These are phyloP conservation scores for Mycteria americana DNA, from an alignment of 2,797 vertebrate genomes.

Conservation along the genomic window DNA sequence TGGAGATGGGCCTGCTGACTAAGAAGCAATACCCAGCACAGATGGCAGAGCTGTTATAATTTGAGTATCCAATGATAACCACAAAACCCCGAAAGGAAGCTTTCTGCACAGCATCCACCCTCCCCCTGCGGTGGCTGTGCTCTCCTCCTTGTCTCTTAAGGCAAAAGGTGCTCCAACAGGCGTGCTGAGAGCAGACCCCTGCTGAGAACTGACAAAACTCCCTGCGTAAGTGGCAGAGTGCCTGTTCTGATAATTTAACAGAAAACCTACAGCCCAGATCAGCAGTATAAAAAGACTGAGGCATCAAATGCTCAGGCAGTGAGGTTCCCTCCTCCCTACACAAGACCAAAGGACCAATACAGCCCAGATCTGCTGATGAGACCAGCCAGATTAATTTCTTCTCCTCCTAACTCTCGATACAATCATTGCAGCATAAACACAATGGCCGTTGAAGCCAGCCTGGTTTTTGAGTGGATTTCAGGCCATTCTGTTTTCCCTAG, in stretches of 20 bases:
- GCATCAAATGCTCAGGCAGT: not conserved
- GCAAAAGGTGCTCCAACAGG: not conserved
- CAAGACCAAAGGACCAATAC: not conserved
- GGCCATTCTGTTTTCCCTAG: not conserved
- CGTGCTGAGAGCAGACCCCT: not conserved
- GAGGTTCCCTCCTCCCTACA: not conserved
- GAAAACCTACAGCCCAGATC: not conserved
- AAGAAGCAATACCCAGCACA: not conserved
- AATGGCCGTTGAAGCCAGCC: not conserved
- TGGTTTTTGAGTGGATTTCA: not conserved
- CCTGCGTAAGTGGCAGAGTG: not conserved
- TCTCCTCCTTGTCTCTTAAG: not conserved
- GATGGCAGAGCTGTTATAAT: not conserved
- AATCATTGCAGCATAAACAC: not conserved
- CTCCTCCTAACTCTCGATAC: not conserved
- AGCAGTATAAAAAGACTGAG: not conserved
- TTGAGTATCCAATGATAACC: not conserved
- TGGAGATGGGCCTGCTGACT: not conserved
- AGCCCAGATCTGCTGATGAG: not conserved
- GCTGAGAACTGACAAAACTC: not conserved
- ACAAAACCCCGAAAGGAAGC: not conserved
- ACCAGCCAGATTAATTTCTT: not conserved
- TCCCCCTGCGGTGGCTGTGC: fast-evolving
- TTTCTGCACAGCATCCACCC: not conserved
- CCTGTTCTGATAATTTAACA: not conserved